These are phyloP conservation scores for Megalops cyprinoides DNA, from an alignment of 2,797 vertebrate species.

Conservation along the genomic window DNA sequence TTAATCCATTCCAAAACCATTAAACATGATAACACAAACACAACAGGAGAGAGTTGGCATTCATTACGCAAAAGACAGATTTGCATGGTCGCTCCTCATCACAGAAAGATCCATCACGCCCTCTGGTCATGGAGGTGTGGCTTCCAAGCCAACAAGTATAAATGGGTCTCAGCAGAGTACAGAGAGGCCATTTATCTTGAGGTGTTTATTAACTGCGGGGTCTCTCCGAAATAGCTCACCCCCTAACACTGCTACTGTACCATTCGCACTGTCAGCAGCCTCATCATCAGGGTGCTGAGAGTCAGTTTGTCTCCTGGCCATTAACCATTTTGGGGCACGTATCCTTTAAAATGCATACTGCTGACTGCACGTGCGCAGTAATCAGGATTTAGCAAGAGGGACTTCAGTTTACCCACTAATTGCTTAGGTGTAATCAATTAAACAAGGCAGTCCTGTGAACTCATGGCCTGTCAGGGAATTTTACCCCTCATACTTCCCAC, in stretches of 20 bases:
- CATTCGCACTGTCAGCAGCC: conserved; percentile 50
- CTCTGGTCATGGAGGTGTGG: conserved; percentile 9
- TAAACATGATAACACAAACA: neutral
- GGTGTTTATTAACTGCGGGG: conserved; percentile 51
- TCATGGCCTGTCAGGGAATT: conserved; percentile 49
- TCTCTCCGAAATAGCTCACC: conserved; percentile 28
- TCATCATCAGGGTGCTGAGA: conserved; percentile 52
- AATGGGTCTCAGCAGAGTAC: neutral
- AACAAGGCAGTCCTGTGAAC: conserved; percentile 57
- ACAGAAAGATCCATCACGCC: conserved; percentile 24
- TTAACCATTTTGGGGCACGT: conserved; percentile 39
- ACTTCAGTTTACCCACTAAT: conserved; percentile 54
- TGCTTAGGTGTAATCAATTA: conserved; percentile 68
- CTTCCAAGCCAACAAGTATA: conserved; percentile 6
- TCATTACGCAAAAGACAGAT: conserved; percentile 9
- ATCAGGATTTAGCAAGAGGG: conserved; percentile 51
- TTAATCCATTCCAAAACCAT: neutral
- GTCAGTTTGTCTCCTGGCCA: conserved; percentile 51
- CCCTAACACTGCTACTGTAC: neutral
- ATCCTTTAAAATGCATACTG: conserved; percentile 53
- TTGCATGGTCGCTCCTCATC: neutral
- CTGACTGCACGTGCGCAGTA: conserved; percentile 52
- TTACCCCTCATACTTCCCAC: conserved; percentile 41
- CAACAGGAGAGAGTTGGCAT: neutral
- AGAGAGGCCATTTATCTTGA: conserved; percentile 56